These are phyloP conservation scores for Micrasema minimum DNA, from an alignment of 1,140 invertebrate species.

Conservation along the genomic window DNA sequence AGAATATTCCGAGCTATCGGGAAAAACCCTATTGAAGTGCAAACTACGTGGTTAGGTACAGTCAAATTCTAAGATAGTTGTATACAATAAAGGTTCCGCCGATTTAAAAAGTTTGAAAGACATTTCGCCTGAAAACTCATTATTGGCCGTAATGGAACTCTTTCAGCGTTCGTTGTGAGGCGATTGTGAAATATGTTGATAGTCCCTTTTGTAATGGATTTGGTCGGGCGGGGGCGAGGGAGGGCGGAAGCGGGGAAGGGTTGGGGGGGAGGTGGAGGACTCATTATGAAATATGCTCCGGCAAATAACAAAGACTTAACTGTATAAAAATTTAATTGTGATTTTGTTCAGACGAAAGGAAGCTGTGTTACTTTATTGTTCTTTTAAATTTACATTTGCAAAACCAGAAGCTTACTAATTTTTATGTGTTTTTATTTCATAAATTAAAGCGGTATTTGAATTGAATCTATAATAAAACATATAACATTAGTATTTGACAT, in stretches of 20 bases:
- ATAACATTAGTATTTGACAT: too few species aligned
- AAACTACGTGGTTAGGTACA: too few species aligned
- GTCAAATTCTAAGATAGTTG: too few species aligned
- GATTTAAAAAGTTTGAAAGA: too few species aligned
- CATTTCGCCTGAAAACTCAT: too few species aligned
- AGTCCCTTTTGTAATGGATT: conserved; percentile 54
- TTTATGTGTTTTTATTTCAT: conserved; percentile 30
- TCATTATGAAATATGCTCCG: conserved; percentile 51
- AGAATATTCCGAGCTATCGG: too few species aligned
- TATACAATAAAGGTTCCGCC: too few species aligned
- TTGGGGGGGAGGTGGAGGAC: conserved; percentile 1
- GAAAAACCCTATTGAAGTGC: too few species aligned
- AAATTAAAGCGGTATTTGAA: conserved; percentile 2
- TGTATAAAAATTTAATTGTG: conserved; percentile 45
- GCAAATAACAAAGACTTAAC: conserved; percentile 49
- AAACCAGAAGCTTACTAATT: conserved; percentile 2
- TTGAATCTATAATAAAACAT: too few species aligned
- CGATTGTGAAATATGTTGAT: conserved; percentile 54
- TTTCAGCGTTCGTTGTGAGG: conserved; percentile 51
- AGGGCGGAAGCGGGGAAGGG: conserved; percentile 22
- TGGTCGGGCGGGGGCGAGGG: conserved; percentile 44
- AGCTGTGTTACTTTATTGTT: conserved; percentile 19
- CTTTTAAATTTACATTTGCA: conserved; percentile 21
- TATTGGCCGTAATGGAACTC: conserved; percentile 54
- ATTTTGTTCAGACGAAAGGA: conserved; percentile 27